Percentiles rank a stretch among this genome's conserved stretches.
These are phyloP conservation scores for Hyposoter didymator DNA, from an alignment of 2,888 invertebrate species.

Conservation along the genomic window DNA sequence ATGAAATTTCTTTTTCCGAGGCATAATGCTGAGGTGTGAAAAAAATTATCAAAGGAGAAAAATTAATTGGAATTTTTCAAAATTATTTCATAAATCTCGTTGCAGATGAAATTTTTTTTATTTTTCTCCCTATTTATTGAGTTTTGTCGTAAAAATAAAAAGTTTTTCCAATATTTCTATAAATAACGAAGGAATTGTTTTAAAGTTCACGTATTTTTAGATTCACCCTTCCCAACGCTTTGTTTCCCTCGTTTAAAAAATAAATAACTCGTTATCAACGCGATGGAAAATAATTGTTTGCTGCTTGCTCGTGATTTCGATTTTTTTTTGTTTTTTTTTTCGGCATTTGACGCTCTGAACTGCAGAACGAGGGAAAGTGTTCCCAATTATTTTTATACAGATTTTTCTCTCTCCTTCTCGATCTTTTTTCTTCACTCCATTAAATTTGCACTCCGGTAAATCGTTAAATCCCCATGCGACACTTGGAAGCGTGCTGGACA, in stretches of 20 bases:
- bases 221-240: not conserved
- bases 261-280: not conserved
- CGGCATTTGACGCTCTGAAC: slow-evolving; percentile 85
- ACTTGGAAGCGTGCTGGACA: not conserved
- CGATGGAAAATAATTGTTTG: not conserved
- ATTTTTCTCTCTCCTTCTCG: not conserved
- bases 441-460: slow-evolving; percentile 24
- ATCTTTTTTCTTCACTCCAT: slow-evolving; percentile 1
- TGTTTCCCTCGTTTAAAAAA: not conserved
- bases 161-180: not conserved
- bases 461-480: slow-evolving; percentile 18
- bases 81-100: not conserved
- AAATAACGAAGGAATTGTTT: not conserved
- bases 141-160: not conserved
- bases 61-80: not conserved
- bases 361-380: slow-evolving; percentile 67
- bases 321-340: slow-evolving; percentile 79
- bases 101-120: not conserved
- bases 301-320: slow-evolving; percentile 54
- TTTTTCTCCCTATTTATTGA: not conserved
- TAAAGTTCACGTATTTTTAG: slow-evolving; percentile 12
- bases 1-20: not conserved
- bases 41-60: not conserved
- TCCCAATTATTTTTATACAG: slow-evolving; percentile 66
- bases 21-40: not conserved